These are phyloP conservation scores for Hemibagrus guttatus DNA, from an alignment of 2,797 vertebrate species.

Conservation along the genomic window DNA sequence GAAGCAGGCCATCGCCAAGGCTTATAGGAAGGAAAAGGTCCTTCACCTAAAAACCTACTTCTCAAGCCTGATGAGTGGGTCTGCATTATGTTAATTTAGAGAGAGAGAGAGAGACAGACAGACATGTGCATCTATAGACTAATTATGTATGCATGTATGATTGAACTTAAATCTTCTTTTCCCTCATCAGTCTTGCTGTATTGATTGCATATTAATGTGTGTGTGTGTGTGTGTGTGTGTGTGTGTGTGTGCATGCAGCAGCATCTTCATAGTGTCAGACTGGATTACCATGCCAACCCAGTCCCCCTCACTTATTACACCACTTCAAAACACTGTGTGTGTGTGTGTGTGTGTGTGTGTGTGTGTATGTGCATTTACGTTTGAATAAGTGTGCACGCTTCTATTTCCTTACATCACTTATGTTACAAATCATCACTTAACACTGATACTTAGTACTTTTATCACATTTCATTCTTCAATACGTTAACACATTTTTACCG, in stretches of 20 bases:
- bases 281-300: slow-evolving; percentile 48
- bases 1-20: slow-evolving; percentile 56
- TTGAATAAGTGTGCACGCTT: slow-evolving; percentile 9
- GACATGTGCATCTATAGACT: neutral
- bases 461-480: slow-evolving; percentile 40
- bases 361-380: neutral
- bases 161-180: slow-evolving; percentile 36
- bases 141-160: neutral
- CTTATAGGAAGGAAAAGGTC: slow-evolving; percentile 51
- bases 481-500: neutral
- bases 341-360: neutral
- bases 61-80: slow-evolving; percentile 33
- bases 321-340: slow-evolving; percentile 27
- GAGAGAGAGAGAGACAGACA: no score
- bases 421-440: slow-evolving; percentile 18
- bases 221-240: slow-evolving; percentile 4
- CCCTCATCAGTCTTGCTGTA: neutral
- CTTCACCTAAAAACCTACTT: slow-evolving; percentile 50
- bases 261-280: slow-evolving; percentile 43
- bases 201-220: slow-evolving; percentile 4
- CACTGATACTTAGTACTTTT: slow-evolving; percentile 18
- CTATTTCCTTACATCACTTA: slow-evolving; percentile 11
- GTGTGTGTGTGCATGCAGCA: slow-evolving; percentile 8
- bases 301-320: slow-evolving; percentile 30
- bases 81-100: slow-evolving; percentile 16